A percentile compares a stretch with the other conserved stretches of the same genome.
These are phyloP conservation scores for Macrotrachela quadricornifera DNA, from an alignment of 1,140 invertebrate species.

Conservation along the genomic window DNA sequence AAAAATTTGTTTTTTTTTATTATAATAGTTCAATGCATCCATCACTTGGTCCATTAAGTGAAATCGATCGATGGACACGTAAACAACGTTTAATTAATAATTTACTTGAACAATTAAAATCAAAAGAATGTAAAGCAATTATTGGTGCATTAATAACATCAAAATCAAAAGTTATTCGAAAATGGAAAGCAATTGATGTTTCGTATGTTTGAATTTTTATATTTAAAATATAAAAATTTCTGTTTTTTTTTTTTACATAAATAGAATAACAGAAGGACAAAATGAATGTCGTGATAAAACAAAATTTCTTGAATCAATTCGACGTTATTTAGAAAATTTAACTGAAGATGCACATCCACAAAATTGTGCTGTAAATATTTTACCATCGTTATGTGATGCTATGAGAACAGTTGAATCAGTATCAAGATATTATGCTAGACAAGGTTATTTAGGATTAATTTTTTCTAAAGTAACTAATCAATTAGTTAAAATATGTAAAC, in stretches of 20 bases:
- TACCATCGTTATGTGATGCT: slow-evolving; percentile 21
- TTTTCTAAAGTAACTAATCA: slow-evolving; percentile 27
- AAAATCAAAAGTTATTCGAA: slow-evolving; percentile 26
- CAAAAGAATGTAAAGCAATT: slow-evolving; percentile 29
- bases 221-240: too few species aligned
- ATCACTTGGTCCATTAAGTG: slow-evolving; percentile 26
- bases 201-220: slow-evolving; percentile 13
- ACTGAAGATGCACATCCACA: slow-evolving; percentile 17
- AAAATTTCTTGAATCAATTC: slow-evolving; percentile 26
- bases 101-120: slow-evolving; percentile 28
- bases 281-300: slow-evolving; percentile 31
- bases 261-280: slow-evolving; percentile 27
- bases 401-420: slow-evolving; percentile 29
- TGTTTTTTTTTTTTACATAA: too few species aligned
- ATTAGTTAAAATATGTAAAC: slow-evolving; percentile 25
- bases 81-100: slow-evolving; percentile 22
- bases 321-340: slow-evolving; percentile 13
- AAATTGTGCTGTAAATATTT: slow-evolving; percentile 19
- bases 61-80: slow-evolving; percentile 25
- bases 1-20: neutral
- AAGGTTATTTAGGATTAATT: slow-evolving; percentile 25
- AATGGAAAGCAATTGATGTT: slow-evolving; percentile 28
- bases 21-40: slow-evolving; percentile 22
- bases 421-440: slow-evolving; percentile 23
- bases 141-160: slow-evolving; percentile 27